Conservation (phyloP, 2,888 invertebrate species). For the Drosophila mulleri region DNA sequence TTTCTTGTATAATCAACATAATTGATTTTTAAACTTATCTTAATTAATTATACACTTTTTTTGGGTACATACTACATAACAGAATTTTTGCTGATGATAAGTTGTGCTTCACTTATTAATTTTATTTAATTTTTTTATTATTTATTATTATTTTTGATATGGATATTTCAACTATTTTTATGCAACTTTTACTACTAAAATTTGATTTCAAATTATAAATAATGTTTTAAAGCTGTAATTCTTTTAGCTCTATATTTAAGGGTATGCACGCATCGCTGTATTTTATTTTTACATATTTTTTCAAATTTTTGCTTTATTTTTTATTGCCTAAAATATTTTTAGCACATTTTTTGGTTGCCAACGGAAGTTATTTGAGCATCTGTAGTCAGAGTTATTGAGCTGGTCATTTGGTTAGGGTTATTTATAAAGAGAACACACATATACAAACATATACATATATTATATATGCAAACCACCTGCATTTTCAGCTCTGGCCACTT, state of each 20-base stretch:
- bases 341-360: constrained; percentile 33
- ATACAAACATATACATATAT: neutral
- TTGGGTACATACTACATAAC: too few species aligned
- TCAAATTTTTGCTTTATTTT: neutral
- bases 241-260: neutral
- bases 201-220: too few species aligned
- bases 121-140: too few species aligned
- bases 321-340: constrained; percentile 52
- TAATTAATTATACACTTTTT: neutral
- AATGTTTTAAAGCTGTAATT: neutral
- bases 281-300: neutral
- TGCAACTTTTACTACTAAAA: too few species aligned
- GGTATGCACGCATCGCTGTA: neutral
- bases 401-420: constrained; percentile 16
- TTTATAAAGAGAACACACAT: constrained; percentile 4
- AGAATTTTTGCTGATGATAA: too few species aligned
- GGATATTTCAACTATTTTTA: too few species aligned
- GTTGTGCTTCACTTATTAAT: too few species aligned
- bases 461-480: constrained; percentile 6
- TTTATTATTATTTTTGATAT: too few species aligned
- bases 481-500: constrained; percentile 7
- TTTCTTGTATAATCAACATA: neutral
- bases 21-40: neutral
- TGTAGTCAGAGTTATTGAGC: constrained; percentile 5
- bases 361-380: constrained; percentile 11